A percentile compares a stretch with the other conserved stretches of the same genome.
phyloP scores from a whole-genome alignment of 2,113 vertebrate genomes.

The Psammodynastes pulverulentus region DNA sequence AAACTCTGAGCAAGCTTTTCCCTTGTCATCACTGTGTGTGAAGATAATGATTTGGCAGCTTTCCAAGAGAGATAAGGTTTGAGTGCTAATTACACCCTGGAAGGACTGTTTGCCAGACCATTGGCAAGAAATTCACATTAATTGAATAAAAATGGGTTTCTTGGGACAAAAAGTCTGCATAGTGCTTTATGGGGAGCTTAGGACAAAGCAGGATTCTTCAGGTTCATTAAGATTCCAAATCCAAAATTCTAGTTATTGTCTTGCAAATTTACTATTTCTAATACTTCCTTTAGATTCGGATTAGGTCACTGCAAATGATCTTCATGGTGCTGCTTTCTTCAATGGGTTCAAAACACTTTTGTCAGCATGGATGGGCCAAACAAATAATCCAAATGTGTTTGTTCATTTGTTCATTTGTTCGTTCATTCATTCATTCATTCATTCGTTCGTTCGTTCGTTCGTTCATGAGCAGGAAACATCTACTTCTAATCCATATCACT shows the following conservation, averaged over 20 bases:
- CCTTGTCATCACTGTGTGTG: too few relatives aligned
- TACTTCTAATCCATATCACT: background rate
- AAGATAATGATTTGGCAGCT: too few relatives aligned
- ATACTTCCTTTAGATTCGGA: background rate
- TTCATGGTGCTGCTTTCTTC: background rate
- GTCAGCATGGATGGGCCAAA: background rate
- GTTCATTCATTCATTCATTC: too few relatives aligned
- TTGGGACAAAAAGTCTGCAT: too few relatives aligned
- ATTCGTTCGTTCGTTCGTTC: background rate
- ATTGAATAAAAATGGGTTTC: too few relatives aligned
- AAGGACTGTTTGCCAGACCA: too few relatives aligned
- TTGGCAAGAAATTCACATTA: too few relatives aligned
- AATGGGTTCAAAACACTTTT: background rate
- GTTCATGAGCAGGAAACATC: background rate
- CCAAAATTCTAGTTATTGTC: background rate
- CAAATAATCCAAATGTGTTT: background rate
- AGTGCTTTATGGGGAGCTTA: too few relatives aligned
- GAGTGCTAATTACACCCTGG: too few relatives aligned
- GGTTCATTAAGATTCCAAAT: background rate
- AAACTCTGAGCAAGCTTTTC: too few relatives aligned
- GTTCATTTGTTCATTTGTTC: too few relatives aligned
- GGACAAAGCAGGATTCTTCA: background rate
- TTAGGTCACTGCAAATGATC: background rate
- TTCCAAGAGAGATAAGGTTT: too few relatives aligned
- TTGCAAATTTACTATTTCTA: background rate